These are phyloP conservation scores for Dufourea novaeangliae DNA, from an alignment of 1,140 invertebrate genomes.

Conservation along the genomic window DNA sequence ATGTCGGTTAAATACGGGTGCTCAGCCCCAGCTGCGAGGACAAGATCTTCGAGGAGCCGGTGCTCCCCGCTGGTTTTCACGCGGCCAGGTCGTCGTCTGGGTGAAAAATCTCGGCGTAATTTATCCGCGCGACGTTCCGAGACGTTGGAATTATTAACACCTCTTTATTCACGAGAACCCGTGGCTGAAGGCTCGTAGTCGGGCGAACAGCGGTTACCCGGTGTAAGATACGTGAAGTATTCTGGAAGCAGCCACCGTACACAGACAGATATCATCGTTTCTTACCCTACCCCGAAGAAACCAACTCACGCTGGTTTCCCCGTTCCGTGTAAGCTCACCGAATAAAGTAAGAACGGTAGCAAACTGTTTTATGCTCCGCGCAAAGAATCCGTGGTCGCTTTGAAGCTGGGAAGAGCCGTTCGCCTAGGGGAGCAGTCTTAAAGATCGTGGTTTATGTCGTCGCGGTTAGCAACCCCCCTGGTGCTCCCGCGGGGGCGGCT, in stretches of 20 bases:
- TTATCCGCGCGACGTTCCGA: not conserved
- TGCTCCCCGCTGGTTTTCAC: not conserved
- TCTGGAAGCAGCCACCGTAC: too few species aligned
- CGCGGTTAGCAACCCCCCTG: conserved; percentile 6
- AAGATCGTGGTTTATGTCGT: conserved; percentile 10
- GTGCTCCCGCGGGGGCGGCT: not conserved
- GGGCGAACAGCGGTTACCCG: not conserved
- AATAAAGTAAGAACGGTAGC: not conserved
- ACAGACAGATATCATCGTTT: not conserved
- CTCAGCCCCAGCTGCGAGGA: conserved; percentile 19
- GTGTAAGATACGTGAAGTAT: too few species aligned
- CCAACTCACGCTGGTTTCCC: not conserved
- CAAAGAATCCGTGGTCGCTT: not conserved
- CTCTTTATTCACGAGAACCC: too few species aligned
- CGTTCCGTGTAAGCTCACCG: not conserved
- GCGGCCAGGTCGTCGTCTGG: not conserved
- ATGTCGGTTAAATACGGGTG: conserved; percentile 27
- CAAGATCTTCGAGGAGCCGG: conserved; percentile 16
- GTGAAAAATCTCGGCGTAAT: conserved; percentile 10
- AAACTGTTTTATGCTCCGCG: conserved; percentile 4
- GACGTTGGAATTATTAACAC: conserved; percentile 9
- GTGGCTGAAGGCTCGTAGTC: too few species aligned
- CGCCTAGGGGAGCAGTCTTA: not conserved
- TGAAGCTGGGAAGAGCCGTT: not conserved
- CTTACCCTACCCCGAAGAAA: not conserved